Evolutionary conservation across 2,888 invertebrate species (phyloP).

Genomic region (Aspidapion aeneum): DNA sequence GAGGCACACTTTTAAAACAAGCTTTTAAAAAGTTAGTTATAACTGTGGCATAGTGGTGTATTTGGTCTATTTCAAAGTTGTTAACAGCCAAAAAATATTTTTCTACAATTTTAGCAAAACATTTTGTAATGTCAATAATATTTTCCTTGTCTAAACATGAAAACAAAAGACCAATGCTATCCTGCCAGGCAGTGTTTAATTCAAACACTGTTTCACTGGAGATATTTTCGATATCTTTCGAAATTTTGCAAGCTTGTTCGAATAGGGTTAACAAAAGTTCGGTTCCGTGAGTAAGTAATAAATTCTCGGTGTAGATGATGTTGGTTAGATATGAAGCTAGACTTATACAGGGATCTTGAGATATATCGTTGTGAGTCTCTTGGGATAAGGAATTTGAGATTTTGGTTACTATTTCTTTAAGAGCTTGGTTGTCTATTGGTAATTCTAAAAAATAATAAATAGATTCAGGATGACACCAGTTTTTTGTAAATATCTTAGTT

Average conservation of each 20-base stretch:
- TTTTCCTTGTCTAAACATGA: slow-evolving; percentile 27
- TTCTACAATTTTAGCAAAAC: slow-evolving; percentile 30
- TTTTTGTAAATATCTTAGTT: too few species aligned
- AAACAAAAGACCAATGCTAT: slow-evolving; percentile 45
- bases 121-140: slow-evolving; percentile 21
- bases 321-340: slow-evolving; percentile 54
- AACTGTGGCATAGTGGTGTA: slow-evolving; percentile 29
- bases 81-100: slow-evolving; percentile 17
- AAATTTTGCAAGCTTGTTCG: slow-evolving; percentile 46
- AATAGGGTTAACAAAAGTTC: slow-evolving; percentile 50
- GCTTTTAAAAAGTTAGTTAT: slow-evolving; percentile 36
- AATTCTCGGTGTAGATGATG: slow-evolving; percentile 49
- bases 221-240: slow-evolving; percentile 42
- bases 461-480: not conserved
- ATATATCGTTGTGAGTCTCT: slow-evolving; percentile 34
- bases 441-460: slow-evolving; percentile 43
- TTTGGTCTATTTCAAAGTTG: slow-evolving; percentile 12
- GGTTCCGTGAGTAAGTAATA: slow-evolving; percentile 44
- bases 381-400: slow-evolving; percentile 43
- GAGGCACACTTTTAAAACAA: slow-evolving; percentile 32
- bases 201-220: slow-evolving; percentile 54
- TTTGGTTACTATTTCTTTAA: slow-evolving; percentile 45
- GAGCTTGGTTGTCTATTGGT: slow-evolving; percentile 44
- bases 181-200: slow-evolving; percentile 57
- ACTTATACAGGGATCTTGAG: slow-evolving; percentile 52